These are phyloP conservation scores for Cosmopolites sordidus DNA, from an alignment of 2,888 invertebrate species.

Conservation along the genomic window DNA sequence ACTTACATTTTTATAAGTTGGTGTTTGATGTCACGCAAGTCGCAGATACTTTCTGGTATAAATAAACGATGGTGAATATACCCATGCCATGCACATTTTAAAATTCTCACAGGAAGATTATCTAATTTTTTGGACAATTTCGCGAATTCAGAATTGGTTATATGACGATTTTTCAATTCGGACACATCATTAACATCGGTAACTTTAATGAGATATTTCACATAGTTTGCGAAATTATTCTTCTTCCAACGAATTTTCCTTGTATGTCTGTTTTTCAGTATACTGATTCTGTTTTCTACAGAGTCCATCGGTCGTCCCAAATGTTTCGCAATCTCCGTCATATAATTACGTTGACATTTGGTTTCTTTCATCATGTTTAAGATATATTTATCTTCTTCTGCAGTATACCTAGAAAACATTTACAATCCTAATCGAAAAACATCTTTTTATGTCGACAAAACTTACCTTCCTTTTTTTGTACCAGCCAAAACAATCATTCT, in stretches of 20 bases:
- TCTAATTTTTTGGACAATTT: conserved; percentile 30
- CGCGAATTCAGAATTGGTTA: conserved; percentile 28
- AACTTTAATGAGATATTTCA: conserved; percentile 28
- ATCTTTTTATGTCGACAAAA: background rate
- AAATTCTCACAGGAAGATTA: conserved; percentile 23
- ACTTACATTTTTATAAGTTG: conserved; percentile 30
- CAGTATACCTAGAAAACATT: conserved; percentile 29
- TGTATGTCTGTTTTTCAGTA: conserved; percentile 4
- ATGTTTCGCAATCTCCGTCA: conserved; percentile 26
- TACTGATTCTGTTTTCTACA: conserved; percentile 19
- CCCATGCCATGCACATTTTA: conserved; percentile 28
- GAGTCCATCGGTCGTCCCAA: conserved; percentile 25
- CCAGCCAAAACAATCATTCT: conserved; percentile 14
- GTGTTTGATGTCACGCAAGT: conserved; percentile 16
- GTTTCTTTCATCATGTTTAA: conserved; percentile 20
- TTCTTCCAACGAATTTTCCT: conserved; percentile 25
- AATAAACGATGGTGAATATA: conserved; percentile 32
- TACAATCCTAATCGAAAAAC: background rate
- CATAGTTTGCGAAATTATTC: conserved; percentile 22
- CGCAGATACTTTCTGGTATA: conserved; percentile 14
- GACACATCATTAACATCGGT: conserved; percentile 24
- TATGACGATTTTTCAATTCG: conserved; percentile 25
- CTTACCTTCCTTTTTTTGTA: conserved; percentile 30
- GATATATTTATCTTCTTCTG: conserved; percentile 31
- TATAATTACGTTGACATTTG: conserved; percentile 10